These are phyloP conservation scores for Halcyon badia DNA, from an alignment of 2,797 vertebrate species.

Conservation along the genomic window DNA sequence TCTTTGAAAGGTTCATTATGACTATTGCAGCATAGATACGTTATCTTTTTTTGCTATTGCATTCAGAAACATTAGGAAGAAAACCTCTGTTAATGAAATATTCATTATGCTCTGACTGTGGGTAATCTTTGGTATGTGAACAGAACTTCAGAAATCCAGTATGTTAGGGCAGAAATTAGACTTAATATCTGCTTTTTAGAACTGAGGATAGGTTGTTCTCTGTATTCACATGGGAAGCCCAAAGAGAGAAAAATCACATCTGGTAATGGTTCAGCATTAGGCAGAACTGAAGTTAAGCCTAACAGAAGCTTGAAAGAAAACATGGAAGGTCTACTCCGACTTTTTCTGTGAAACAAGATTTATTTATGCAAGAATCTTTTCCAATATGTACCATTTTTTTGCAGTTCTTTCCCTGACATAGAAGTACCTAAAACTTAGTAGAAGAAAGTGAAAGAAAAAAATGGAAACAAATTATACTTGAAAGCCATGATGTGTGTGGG, in stretches of 20 bases:
- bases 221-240: neutral
- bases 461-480: neutral
- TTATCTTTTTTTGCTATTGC: neutral
- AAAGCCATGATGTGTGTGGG: neutral
- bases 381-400: neutral
- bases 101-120: neutral
- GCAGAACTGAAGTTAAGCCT: neutral
- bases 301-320: neutral
- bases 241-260: neutral
- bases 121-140: neutral
- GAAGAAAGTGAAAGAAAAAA: neutral
- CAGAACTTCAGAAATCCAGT: neutral
- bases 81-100: conserved; percentile 1
- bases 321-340: neutral
- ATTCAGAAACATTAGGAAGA: conserved; percentile 9
- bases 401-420: neutral
- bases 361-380: neutral
- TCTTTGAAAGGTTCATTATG: neutral
- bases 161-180: neutral
- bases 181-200: neutral
- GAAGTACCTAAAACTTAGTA: neutral
- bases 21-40: neutral
- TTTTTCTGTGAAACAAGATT: neutral
- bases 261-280: neutral
- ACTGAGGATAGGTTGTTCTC: neutral